Base-by-base conservation (phyloP, 2,888 invertebrate species). In the Tiliacea aurago region DNA sequence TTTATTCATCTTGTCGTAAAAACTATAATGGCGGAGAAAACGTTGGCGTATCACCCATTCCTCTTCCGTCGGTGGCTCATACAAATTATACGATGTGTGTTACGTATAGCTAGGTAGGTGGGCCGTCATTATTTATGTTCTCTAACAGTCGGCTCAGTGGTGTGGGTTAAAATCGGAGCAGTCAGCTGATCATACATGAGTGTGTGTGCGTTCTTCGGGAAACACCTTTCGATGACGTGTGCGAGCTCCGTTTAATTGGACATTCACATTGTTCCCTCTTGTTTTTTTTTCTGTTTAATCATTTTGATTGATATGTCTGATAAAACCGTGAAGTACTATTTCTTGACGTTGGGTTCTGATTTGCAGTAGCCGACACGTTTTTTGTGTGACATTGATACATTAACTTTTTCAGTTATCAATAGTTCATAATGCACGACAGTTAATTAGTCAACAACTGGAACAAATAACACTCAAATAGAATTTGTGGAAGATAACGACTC, bases 61-160 rank as follows among this genome's bases (percentile, higher is more conserved):
- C 93, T 92, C 92, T 89, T 91, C 86, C 90, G 94, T 87, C 91
- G 92, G 91, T 91, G 92, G 94, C 91, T 94, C 94, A 94, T 94
- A 96, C 96, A 95, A 95, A 96, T 96, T 95, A 95, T 95, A 95
- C 95, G 93, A 94, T 91, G 92, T 92, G 91, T 94, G 94, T 94
- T 95, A 94, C 93, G 95, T 95, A 94, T 95, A 95, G 94, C 92
- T 95, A 94, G 95, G 95, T 96, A 95, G 96, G 95, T 95, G 94
- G 95, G 95, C 93, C 94, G 95, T 96, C 96, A 96, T 96, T 96
- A 96, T 96, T 96, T 96, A 96, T 96, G 96, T 95, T 96, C 95
- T 95, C 95, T 95, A 95, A 95, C 96, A 95, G 94, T 93, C 93
- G 91, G 90, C 91, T 92, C 90, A 90, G 91, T 95, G 93, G 96